A percentile compares a stretch with the other conserved stretches of the same genome.
Conservation (phyloP, 2,888 invertebrate genomes). For the Synergus japonicus region DNA sequence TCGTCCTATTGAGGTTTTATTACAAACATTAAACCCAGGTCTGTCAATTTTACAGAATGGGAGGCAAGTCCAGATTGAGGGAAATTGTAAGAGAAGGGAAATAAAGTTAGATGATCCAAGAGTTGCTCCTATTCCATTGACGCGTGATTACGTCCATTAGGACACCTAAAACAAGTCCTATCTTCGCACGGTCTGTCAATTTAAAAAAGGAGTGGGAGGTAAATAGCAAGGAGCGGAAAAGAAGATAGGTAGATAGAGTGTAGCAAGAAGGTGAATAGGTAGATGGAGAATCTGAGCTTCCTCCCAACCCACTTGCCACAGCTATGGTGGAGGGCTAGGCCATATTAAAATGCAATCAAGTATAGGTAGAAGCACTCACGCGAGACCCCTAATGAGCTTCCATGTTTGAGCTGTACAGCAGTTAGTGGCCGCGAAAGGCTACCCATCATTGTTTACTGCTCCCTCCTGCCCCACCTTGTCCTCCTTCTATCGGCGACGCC, state of each 20-base stretch:
- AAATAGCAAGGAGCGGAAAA: conserved; percentile 40
- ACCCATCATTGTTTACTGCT: conserved; percentile 71
- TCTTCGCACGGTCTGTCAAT: conserved; percentile 59
- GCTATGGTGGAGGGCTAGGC: conserved; percentile 48
- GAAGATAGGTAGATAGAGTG: conserved; percentile 45
- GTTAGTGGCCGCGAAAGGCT: conserved; percentile 66
- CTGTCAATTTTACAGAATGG: conserved; percentile 55
- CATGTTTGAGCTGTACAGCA: conserved; percentile 68
- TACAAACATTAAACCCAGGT: conserved; percentile 57
- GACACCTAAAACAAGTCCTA: conserved; percentile 55
- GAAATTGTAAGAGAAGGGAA: neutral
- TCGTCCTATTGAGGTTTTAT: conserved; percentile 57
- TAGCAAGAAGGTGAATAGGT: conserved; percentile 45
- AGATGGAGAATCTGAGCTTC: conserved; percentile 53
- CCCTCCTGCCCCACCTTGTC: conserved; percentile 48
- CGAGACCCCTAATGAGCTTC: conserved; percentile 73
- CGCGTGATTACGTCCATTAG: conserved; percentile 58
- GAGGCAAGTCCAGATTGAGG: conserved; percentile 37
- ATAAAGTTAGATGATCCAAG: neutral
- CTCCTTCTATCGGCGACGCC: conserved; percentile 44
- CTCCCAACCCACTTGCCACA: conserved; percentile 50
- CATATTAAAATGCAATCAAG: conserved; percentile 74
- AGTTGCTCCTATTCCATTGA: conserved; percentile 55
- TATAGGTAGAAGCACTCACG: conserved; percentile 70
- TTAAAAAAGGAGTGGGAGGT: conserved; percentile 51